Evolutionary conservation across 2,888 invertebrate genomes (phyloP).

Genomic region (Idaea dimidiata): DNA sequence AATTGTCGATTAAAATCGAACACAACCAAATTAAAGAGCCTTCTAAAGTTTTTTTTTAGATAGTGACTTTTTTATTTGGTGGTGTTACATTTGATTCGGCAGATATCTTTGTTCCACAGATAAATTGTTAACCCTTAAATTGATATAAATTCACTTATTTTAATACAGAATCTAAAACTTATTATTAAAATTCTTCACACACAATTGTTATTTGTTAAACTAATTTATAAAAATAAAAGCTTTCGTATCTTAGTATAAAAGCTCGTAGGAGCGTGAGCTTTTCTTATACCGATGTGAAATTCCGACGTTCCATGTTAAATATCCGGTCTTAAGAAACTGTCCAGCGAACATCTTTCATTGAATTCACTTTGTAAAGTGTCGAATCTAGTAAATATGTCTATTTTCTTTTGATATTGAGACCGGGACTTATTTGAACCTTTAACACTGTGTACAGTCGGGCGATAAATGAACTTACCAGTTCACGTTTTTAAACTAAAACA

Average conservation of each 20-base stretch:
- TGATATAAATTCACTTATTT: neutral
- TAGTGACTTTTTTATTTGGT: too few relatives aligned
- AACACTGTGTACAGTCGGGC: too few relatives aligned
- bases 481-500: too few relatives aligned
- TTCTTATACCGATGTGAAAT: neutral
- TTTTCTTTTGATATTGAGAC: too few relatives aligned
- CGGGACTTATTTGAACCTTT: too few relatives aligned
- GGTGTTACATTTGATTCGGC: too few relatives aligned
- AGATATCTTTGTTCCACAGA: too few relatives aligned
- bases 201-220: constrained; percentile 1
- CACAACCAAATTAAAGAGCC: too few relatives aligned
- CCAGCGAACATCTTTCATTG: neutral
- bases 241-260: neutral
- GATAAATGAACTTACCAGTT: too few relatives aligned
- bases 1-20: too few relatives aligned
- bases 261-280: neutral
- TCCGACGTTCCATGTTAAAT: neutral
- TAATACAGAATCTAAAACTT: neutral
- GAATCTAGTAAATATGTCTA: neutral
- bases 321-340: neutral
- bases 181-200: neutral
- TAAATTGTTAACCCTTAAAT: too few relatives aligned
- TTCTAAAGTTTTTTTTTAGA: too few relatives aligned
- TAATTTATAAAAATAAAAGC: neutral
- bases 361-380: neutral